phyloP scores from a whole-genome alignment of 2,113 vertebrate genomes.

The Pterophyllum scalare region DNA sequence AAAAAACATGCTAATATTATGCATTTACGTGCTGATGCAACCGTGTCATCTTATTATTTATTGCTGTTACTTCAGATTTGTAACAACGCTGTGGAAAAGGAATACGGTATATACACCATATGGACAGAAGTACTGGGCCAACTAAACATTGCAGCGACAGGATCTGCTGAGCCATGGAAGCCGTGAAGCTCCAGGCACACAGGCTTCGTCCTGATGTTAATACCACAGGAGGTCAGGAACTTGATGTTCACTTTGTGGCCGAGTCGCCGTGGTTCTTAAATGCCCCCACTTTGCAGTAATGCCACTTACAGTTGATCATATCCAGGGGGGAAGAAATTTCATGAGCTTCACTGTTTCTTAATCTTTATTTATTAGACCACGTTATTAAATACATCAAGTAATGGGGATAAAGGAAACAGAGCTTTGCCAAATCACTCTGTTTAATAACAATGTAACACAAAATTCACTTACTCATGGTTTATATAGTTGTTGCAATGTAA shows the following conservation, averaged over 20 bases:
- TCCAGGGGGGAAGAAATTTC: background rate
- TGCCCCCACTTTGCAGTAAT: background rate
- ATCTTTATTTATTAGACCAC: too few species aligned
- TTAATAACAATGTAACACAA: too few species aligned
- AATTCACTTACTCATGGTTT: background rate
- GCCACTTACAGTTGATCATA: background rate
- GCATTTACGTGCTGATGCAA: too few species aligned
- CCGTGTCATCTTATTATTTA: background rate
- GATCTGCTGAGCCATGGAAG: background rate
- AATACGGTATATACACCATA: too few species aligned
- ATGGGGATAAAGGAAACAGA: too few species aligned
- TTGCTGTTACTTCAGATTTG: background rate
- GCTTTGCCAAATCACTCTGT: too few species aligned
- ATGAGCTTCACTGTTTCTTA: too few species aligned
- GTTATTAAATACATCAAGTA: too few species aligned
- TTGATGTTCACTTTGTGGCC: too few species aligned
- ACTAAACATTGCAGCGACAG: background rate
- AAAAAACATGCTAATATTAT: background rate
- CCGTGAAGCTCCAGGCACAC: background rate
- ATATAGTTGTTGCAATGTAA: background rate
- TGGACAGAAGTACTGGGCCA: background rate
- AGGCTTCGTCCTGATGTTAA: too few species aligned
- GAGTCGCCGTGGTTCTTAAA: background rate
- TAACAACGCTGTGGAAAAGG: too few species aligned
- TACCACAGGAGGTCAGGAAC: too few species aligned